These are phyloP conservation scores for Ostrea edulis DNA, from an alignment of 1,140 invertebrate genomes.

Conservation along the genomic window DNA sequence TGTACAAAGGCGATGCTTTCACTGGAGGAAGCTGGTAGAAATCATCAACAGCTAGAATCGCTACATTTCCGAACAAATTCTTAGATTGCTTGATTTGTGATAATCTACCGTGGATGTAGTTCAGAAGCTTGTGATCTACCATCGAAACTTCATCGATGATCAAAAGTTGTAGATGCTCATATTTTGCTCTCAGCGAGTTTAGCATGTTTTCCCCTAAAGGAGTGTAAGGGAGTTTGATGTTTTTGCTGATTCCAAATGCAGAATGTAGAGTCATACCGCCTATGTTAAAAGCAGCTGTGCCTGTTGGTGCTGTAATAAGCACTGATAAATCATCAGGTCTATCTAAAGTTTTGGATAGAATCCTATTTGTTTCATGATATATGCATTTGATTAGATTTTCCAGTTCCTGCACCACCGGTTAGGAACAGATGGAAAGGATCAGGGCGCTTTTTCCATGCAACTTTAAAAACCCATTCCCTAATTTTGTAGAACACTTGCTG, in stretches of 20 bases:
- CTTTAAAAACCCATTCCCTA: slow-evolving; percentile 3
- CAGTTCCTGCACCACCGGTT: slow-evolving; percentile 46
- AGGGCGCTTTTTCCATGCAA: slow-evolving; percentile 34
- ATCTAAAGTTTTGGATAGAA: slow-evolving; percentile 23
- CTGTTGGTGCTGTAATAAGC: slow-evolving; percentile 47
- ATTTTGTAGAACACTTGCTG: slow-evolving; percentile 35
- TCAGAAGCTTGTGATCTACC: slow-evolving; percentile 53
- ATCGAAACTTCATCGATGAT: slow-evolving; percentile 61
- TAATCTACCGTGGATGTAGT: slow-evolving; percentile 53
- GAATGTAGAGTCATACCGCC: slow-evolving; percentile 42
- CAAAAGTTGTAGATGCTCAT: slow-evolving; percentile 41
- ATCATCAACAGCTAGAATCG: slow-evolving; percentile 49
- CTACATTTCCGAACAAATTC: slow-evolving; percentile 47
- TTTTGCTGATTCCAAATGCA: neutral
- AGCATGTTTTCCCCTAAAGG: slow-evolving; percentile 31
- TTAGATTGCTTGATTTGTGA: slow-evolving; percentile 46
- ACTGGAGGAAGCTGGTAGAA: slow-evolving; percentile 51
- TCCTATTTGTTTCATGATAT: slow-evolving; percentile 44
- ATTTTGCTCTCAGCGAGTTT: slow-evolving; percentile 23
- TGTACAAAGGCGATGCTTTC: neutral
- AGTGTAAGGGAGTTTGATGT: slow-evolving; percentile 40
- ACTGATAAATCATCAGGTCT: slow-evolving; percentile 46
- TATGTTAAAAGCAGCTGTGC: slow-evolving; percentile 53
- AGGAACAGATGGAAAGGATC: slow-evolving; percentile 42
- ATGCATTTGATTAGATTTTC: slow-evolving; percentile 42